Percentiles rank a stretch among this genome's conserved stretches.
Evolutionary conservation across 2,888 invertebrate genomes (phyloP).

Genomic region (Polietes domitor): DNA sequence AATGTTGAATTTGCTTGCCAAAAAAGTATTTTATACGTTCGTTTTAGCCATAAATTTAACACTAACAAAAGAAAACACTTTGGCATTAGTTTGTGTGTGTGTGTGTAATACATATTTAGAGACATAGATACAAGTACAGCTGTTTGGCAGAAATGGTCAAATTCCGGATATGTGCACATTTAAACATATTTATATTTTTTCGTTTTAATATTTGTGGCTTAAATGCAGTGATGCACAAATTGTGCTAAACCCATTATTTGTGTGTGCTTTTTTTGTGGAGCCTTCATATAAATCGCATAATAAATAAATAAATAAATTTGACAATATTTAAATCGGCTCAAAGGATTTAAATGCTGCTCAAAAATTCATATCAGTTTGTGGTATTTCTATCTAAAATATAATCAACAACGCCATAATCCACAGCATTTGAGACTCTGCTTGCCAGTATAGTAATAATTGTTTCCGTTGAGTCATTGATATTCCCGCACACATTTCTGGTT

Average conservation of each 20-base stretch:
- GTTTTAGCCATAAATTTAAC: constrained; percentile 53
- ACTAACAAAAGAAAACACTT: constrained; percentile 42
- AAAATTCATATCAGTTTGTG: neutral
- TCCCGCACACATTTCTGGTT: too few species aligned
- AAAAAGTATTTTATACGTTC: constrained; percentile 42
- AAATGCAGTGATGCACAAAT: constrained; percentile 52
- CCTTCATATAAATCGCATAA: neutral
- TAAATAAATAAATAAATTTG: constrained; percentile 35
- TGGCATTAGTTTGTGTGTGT: neutral
- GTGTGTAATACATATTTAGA: neutral
- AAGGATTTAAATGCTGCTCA: constrained; percentile 3
- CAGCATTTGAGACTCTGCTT: neutral
- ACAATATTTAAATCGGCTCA: constrained; percentile 27
- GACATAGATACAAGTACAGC: neutral
- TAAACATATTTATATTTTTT: constrained; percentile 18
- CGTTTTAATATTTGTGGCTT: constrained; percentile 26
- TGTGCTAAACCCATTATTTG: constrained; percentile 7
- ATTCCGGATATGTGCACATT: constrained; percentile 1
- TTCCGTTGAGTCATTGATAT: too few species aligned
- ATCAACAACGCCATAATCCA: neutral
- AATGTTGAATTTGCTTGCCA: constrained; percentile 59
- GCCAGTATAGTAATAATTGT: too few species aligned
- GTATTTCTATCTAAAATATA: neutral
- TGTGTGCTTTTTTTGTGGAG: neutral
- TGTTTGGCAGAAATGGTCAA: neutral